A percentile compares a stretch with the other conserved stretches of the same genome.
Conservation (phyloP, 2,113 vertebrate species). For the Dinomys branickii region DNA sequence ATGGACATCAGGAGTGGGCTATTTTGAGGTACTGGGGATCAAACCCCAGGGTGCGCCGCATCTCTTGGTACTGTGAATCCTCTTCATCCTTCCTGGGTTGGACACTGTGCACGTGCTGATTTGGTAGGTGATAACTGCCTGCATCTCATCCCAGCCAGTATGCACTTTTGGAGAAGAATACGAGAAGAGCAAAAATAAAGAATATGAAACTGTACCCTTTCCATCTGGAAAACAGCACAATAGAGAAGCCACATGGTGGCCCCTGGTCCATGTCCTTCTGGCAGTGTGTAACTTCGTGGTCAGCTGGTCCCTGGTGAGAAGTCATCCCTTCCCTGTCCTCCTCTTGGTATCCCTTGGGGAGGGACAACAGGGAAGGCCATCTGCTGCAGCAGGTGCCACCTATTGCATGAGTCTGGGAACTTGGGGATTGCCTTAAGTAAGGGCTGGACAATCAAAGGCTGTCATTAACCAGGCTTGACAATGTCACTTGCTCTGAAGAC, state of each 20-base stretch:
- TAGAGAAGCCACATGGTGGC: background rate
- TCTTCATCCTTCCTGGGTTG: background rate
- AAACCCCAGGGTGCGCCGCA: background rate
- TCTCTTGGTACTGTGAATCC: background rate
- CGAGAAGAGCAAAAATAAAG: background rate
- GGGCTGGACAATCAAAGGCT: background rate
- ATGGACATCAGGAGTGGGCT: background rate
- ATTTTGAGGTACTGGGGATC: background rate
- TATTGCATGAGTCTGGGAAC: background rate
- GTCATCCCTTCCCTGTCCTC: too few species aligned
- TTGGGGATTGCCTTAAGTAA: background rate
- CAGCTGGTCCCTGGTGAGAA: background rate
- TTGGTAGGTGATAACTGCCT: background rate
- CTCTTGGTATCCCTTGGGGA: background rate
- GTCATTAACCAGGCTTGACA: conserved; percentile 16
- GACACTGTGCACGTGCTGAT: background rate
- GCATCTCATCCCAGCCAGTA: background rate
- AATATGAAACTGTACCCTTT: background rate
- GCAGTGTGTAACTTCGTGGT: background rate
- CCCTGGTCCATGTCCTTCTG: background rate
- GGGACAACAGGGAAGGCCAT: background rate
- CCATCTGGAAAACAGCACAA: background rate
- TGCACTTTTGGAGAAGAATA: background rate
- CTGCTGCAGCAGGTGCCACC: background rate
- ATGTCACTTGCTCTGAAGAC: conserved; percentile 52